These are phyloP conservation scores for Bactericera cockerelli DNA, from an alignment of 1,140 invertebrate genomes.

Conservation along the genomic window DNA sequence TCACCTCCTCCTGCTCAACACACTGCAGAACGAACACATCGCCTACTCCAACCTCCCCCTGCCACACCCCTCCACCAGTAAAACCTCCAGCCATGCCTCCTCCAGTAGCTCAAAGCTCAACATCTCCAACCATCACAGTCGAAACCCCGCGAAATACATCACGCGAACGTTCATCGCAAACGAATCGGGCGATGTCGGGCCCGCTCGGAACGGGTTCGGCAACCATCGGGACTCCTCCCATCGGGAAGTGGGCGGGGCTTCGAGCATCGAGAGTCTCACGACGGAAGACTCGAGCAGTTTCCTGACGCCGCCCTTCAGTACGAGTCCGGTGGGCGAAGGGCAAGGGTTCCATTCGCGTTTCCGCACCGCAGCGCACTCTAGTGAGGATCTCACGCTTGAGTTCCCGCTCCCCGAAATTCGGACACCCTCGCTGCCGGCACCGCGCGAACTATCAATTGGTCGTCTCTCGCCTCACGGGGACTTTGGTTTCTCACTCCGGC, in stretches of 20 bases:
- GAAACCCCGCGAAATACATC: background rate
- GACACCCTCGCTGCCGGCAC: conserved; percentile 52
- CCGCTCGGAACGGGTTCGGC: conserved; percentile 15
- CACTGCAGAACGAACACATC: conserved; percentile 53
- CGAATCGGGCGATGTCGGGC: conserved; percentile 12
- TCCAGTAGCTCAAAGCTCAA: too few species aligned
- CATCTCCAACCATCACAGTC: too few species aligned
- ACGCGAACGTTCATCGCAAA: conserved; percentile 10
- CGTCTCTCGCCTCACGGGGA: conserved; percentile 74
- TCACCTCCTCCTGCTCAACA: conserved; percentile 47
- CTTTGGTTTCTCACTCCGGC: conserved; percentile 86
- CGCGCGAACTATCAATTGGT: conserved; percentile 58
- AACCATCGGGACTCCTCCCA: conserved; percentile 22
- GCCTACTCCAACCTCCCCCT: conserved; percentile 42
- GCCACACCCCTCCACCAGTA: background rate
- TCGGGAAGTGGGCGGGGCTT: conserved; percentile 47
- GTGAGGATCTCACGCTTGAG: conserved; percentile 42
- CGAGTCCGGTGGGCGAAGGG: conserved; percentile 65
- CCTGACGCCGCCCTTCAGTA: conserved; percentile 63
- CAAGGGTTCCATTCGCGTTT: background rate
- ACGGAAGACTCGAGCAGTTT: conserved; percentile 55
- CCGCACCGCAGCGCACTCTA: conserved; percentile 23
- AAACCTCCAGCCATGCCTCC: background rate
- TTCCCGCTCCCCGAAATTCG: conserved; percentile 62
- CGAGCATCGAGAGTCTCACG: conserved; percentile 64